phyloP scores from a whole-genome alignment of 2,888 invertebrate species.

The Eilema griseolum region DNA sequence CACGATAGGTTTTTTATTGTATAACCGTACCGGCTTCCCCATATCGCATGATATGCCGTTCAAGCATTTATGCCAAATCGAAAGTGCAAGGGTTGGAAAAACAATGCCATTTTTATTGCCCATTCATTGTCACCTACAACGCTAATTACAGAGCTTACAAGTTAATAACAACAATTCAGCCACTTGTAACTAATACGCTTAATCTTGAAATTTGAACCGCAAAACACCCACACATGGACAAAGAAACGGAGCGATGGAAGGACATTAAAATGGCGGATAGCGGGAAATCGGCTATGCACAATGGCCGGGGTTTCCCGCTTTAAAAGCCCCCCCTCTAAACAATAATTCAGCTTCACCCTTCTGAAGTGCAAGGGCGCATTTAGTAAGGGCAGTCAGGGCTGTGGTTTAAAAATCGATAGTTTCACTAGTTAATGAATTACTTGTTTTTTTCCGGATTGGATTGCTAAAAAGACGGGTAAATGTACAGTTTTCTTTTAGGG shows the following conservation, averaged over 20 bases:
- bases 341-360: slow-evolving; percentile 87
- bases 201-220: slow-evolving; percentile 30
- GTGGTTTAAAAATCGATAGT: slow-evolving; percentile 59
- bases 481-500: not conserved
- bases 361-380: slow-evolving; percentile 87
- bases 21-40: no score
- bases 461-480: slow-evolving; percentile 10
- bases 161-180: not conserved
- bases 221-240: slow-evolving; percentile 56
- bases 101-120: not conserved
- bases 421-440: slow-evolving; percentile 48
- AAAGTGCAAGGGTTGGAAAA: not conserved
- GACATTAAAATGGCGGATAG: slow-evolving; percentile 85
- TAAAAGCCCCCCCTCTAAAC: slow-evolving; percentile 83
- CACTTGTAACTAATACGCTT: not conserved
- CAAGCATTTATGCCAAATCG: not conserved
- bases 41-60: no score
- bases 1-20: no score
- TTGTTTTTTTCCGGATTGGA: slow-evolving; percentile 24
- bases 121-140: not conserved
- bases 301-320: slow-evolving; percentile 86
- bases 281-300: slow-evolving; percentile 86
- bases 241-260: slow-evolving; percentile 57
- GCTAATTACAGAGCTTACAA: not conserved
- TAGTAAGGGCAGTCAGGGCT: slow-evolving; percentile 74